Evolutionary conservation across 2,113 vertebrate genomes (phyloP).

Genomic region (Ranitomeya imitator): DNA sequence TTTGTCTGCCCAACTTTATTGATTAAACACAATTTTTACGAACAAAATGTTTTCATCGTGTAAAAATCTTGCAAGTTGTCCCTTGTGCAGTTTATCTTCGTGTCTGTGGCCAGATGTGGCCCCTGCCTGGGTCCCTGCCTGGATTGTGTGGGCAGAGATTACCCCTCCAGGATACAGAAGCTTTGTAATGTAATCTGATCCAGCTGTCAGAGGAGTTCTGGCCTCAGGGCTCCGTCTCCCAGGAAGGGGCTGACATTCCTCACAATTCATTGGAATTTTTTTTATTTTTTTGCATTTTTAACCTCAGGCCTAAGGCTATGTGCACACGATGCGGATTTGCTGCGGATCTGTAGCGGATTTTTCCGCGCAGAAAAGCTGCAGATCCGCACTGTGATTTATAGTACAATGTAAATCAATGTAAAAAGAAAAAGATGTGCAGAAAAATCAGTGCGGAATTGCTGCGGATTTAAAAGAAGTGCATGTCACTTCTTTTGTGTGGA

Average conservation of each 20-base stretch:
- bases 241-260: slow-evolving; percentile 33
- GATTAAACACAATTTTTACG: background rate
- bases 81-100: background rate
- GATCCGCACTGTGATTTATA: too few relatives aligned
- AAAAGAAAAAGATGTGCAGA: too few relatives aligned
- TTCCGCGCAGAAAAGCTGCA: too few relatives aligned
- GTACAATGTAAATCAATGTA: too few relatives aligned
- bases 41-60: background rate
- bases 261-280: background rate
- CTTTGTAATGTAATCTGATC: slow-evolving; percentile 19
- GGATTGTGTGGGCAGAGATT: background rate
- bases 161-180: slow-evolving; percentile 23
- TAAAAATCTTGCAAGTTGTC: background rate
- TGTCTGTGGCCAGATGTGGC: too few relatives aligned
- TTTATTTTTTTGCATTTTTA: background rate
- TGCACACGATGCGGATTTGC: too few relatives aligned
- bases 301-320: background rate
- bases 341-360: too few relatives aligned
- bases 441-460: too few relatives aligned
- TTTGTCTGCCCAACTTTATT: background rate
- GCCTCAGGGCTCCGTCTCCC: slow-evolving; percentile 11
- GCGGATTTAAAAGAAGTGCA: too few relatives aligned
- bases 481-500: too few relatives aligned
- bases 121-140: background rate
- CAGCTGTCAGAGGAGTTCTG: background rate